These are phyloP conservation scores for Myathropa florea DNA, from an alignment of 2,888 invertebrate species.

Conservation along the genomic window DNA sequence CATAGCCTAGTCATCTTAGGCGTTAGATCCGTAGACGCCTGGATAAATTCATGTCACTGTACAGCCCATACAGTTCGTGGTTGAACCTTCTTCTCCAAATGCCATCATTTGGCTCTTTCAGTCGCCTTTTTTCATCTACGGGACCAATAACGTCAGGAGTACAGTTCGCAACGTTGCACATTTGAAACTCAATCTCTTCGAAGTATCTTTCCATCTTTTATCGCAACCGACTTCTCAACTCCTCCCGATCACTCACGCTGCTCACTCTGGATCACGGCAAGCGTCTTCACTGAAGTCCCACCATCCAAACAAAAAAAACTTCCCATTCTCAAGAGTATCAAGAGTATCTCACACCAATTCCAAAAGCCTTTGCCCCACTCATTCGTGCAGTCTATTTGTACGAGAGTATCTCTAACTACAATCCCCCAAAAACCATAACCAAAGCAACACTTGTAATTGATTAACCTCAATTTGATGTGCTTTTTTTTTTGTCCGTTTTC, in stretches of 20 bases:
- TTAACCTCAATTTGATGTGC: conserved; percentile 22
- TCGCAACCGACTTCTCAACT: no score
- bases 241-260: not conserved
- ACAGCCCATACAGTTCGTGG: no score
- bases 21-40: no score
- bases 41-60: no score
- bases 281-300: not conserved
- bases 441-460: conserved; percentile 26
- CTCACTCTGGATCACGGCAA: not conserved
- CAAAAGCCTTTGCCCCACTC: not conserved
- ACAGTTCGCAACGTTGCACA: no score
- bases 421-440: not conserved
- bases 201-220: no score
- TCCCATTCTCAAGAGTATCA: not conserved
- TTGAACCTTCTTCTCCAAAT: no score
- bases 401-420: not conserved
- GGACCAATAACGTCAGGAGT: no score
- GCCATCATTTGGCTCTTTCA: no score
- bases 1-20: no score
- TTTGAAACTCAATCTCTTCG: no score
- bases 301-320: not conserved
- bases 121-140: no score
- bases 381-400: not conserved
- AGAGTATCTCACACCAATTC: not conserved
- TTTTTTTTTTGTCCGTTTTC: not conserved